Percentiles rank a stretch among this genome's conserved stretches.
These are phyloP conservation scores for Charina bottae DNA, from an alignment of 2,113 vertebrate genomes.

Conservation along the genomic window DNA sequence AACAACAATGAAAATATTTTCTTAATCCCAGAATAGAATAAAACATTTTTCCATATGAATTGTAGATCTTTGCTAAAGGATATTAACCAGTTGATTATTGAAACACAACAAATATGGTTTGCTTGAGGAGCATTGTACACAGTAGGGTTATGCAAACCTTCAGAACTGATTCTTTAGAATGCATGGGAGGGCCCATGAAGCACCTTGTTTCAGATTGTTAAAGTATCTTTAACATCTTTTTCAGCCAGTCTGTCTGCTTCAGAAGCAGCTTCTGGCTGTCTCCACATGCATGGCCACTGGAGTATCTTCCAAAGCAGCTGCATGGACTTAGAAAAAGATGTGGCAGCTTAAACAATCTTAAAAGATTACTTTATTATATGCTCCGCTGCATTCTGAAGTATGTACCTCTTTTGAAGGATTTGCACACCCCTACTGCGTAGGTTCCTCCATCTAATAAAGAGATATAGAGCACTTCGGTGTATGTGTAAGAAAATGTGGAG, in stretches of 20 bases:
- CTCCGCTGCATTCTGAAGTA: no score
- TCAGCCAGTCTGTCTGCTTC: no score
- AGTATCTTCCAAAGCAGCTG: neutral
- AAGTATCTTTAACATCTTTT: no score
- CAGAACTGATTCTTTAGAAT: neutral
- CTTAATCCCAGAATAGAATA: slow-evolving; percentile 42
- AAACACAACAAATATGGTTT: neutral
- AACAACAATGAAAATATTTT: slow-evolving; percentile 31
- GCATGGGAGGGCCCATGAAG: neutral
- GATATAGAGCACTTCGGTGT: neutral
- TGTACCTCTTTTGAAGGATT: no score
- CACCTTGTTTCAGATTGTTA: no score
- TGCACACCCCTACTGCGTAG: no score
- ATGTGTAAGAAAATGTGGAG: neutral
- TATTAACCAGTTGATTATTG: slow-evolving; percentile 34
- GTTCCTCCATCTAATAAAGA: neutral
- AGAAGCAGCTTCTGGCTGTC: no score
- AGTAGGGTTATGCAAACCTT: neutral
- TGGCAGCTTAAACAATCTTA: neutral
- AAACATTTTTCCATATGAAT: slow-evolving; percentile 21
- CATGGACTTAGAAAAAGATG: neutral
- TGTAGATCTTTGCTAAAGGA: slow-evolving; percentile 1
- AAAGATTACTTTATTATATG: no score
- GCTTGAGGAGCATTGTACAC: neutral
- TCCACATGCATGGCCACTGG: neutral